Base-by-base conservation (phyloP, 2,113 vertebrate genomes). In the Hystrix cristata region DNA sequence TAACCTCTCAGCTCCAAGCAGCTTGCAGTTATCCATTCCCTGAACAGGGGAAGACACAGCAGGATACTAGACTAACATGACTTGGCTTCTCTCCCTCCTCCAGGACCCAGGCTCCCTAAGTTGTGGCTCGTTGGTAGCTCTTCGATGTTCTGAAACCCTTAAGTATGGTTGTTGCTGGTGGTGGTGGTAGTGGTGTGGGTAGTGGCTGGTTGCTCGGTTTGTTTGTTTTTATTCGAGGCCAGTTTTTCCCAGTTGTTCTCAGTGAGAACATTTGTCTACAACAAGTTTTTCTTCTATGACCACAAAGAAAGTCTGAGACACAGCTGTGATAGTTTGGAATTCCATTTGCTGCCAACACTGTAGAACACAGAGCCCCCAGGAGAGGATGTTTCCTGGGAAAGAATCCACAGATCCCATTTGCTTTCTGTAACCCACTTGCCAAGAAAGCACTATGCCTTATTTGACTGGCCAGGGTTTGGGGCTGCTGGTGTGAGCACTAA, bases 391-490 rank as follows among this genome's bases (percentile, higher is more conserved):
- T 67, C 82, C 93, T 87, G 74, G 93, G 69, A 96, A 94, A 64
- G 69, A 89, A 91, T 51, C 94, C 88, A 90, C 87, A 90, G 64
- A 67, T 80, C 51, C 95, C 87, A 92, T 91, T 90, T 87, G 87
- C 25, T 86, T 71, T 43, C 15, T 46, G 62, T 21, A 76, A 76
- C 53, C 38, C 53, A 59, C 23, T 51, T 72, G 72, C 79, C 59
- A 78, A 81, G 38, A 38, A 67, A n/a, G 57, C 59, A 13, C 65
- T 51, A 8, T 29, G 7, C 34, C 38, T 72, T 82, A 89, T 38
- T 78, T 85, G 76, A 74, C 15, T 38, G 83, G 86, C 81, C 87
- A 91, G 43, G 67, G 2, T 79, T 15, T 60, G 18, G 78, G 23
- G 60, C 11, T 90, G 25, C 57, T 29, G 15, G 10, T 19, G 38